These are phyloP conservation scores for Falco peregrinus DNA, from an alignment of 2,797 vertebrate genomes.

Conservation along the genomic window DNA sequence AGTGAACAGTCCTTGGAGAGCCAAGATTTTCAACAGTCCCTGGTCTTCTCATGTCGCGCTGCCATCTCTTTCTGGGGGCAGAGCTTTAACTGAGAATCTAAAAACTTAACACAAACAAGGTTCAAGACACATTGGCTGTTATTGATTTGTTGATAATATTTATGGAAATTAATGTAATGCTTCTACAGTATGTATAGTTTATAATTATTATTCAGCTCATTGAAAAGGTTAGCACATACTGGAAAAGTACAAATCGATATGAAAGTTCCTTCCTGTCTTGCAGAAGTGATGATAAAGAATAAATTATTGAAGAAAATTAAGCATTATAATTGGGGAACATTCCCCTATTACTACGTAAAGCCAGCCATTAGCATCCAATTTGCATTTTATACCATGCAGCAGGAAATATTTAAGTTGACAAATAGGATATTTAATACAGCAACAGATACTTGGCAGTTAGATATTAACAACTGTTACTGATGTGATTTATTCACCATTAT, in stretches of 20 bases:
- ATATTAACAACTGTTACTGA: slow-evolving; percentile 98
- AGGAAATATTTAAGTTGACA: slow-evolving; percentile 95
- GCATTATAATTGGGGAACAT: slow-evolving; percentile 1
- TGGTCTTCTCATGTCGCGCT: not conserved
- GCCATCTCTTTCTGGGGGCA: not conserved
- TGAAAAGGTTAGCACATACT: not conserved
- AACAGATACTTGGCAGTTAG: slow-evolving; percentile 95
- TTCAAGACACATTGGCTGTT: not conserved
- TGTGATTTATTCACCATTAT: slow-evolving; percentile 95
- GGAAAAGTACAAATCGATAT: not conserved
- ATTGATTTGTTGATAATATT: not conserved
- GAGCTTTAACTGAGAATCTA: not conserved
- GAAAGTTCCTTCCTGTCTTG: not conserved
- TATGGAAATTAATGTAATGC: not conserved
- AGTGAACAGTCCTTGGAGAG: not conserved
- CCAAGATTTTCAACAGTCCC: not conserved
- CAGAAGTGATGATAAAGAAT: slow-evolving; percentile 41
- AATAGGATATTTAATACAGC: slow-evolving; percentile 91
- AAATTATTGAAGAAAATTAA: slow-evolving; percentile 54
- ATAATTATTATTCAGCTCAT: not conserved
- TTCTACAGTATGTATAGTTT: not conserved
- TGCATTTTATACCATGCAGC: slow-evolving; percentile 84
- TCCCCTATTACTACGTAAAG: slow-evolving; percentile 36
- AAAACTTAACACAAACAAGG: not conserved
- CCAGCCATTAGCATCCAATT: slow-evolving; percentile 76